These are phyloP conservation scores for Stictonetta naevosa DNA, from an alignment of 2,113 vertebrate genomes.

Conservation along the genomic window DNA sequence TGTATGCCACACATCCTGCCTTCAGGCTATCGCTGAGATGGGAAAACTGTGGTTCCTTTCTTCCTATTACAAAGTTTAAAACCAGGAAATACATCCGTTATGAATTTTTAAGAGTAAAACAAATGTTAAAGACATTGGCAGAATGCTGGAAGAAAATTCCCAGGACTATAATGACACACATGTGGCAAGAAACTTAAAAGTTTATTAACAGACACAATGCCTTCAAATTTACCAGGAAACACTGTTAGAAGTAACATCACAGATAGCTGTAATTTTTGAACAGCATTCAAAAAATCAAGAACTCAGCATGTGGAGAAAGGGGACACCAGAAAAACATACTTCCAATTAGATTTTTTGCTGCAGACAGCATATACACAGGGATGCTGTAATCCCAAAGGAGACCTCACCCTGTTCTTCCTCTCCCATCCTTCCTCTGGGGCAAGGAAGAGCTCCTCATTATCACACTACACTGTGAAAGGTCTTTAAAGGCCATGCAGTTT, in stretches of 20 bases:
- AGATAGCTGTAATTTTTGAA: not conserved
- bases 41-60: conserved; percentile 33
- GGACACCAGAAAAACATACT: not conserved
- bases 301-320: not conserved
- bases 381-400: not conserved
- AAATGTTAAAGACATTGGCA: conserved; percentile 30
- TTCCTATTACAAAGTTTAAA: conserved; percentile 36
- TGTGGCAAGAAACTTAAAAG: not conserved
- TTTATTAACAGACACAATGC: not conserved
- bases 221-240: conserved; percentile 5
- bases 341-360: conserved; percentile 21
- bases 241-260: not conserved
- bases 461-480: not conserved
- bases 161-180: not conserved
- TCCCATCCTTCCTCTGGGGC: not conserved
- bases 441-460: conserved; percentile 43
- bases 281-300: not conserved
- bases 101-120: not conserved
- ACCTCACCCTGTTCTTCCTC: not conserved
- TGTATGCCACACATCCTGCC: conserved; percentile 28
- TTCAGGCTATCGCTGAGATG: not conserved
- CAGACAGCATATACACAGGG: not conserved
- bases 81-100: conserved; percentile 48
- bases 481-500: not conserved
- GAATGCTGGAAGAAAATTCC: not conserved